Conservation (phyloP, 2,888 invertebrate genomes). For the Micoletzkya japonica region DNA sequence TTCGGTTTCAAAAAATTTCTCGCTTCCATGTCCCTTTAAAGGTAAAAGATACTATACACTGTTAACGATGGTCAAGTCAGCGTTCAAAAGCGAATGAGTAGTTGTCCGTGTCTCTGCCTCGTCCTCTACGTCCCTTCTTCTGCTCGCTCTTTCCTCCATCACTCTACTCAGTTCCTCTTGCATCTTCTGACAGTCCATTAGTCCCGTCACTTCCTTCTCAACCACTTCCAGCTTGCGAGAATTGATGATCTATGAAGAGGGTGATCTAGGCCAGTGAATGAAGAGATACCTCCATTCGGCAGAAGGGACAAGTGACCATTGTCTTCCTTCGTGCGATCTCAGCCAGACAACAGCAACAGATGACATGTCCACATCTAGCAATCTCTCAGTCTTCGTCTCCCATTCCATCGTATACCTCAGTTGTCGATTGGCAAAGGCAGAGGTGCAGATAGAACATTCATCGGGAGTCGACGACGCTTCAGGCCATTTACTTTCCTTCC, state of each 20-base stretch:
- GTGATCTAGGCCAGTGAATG: neutral
- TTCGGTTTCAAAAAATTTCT: too few relatives aligned
- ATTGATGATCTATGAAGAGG: neutral
- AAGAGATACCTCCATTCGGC: slow-evolving; percentile 18
- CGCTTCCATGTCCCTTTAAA: too few relatives aligned
- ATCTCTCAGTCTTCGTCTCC: neutral
- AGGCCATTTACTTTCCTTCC: slow-evolving; percentile 25
- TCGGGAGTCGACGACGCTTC: neutral
- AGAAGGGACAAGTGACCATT: slow-evolving; percentile 19
- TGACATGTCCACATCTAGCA: slow-evolving; percentile 23
- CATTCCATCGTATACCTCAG: slow-evolving; percentile 20
- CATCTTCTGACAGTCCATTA: neutral
- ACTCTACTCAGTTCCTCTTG: neutral
- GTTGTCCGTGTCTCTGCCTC: too few relatives aligned
- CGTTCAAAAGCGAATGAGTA: too few relatives aligned
- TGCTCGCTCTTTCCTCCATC: too few relatives aligned
- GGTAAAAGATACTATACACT: too few relatives aligned
- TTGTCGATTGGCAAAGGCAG: slow-evolving; percentile 31
- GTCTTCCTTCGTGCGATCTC: neutral
- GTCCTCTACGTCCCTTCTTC: too few relatives aligned
- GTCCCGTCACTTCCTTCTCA: neutral
- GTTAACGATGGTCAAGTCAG: too few relatives aligned
- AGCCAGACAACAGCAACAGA: slow-evolving; percentile 36
- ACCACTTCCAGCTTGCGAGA: neutral
- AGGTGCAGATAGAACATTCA: slow-evolving; percentile 33